These are phyloP conservation scores for Machaerirhynchus nigripectus DNA, from an alignment of 2,113 vertebrate genomes.

Conservation along the genomic window DNA sequence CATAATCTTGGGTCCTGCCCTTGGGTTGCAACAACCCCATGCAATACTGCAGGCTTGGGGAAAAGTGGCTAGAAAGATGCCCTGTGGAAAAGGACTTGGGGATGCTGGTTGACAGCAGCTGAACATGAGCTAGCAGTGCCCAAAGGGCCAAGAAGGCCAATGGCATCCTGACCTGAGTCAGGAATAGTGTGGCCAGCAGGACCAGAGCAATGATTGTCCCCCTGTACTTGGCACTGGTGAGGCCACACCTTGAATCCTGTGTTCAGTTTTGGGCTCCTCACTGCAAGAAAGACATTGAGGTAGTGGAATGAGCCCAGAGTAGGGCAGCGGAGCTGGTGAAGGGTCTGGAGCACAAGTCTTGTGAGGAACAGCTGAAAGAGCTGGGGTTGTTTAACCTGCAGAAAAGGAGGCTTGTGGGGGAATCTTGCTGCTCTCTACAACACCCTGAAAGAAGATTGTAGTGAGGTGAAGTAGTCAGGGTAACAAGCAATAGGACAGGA, in stretches of 20 bases:
- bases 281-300: background rate
- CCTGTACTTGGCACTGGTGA: background rate
- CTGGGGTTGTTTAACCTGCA: background rate
- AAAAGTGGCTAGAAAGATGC: background rate
- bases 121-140: background rate
- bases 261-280: background rate
- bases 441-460: background rate
- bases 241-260: too few relatives aligned
- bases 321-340: rapidly evolving
- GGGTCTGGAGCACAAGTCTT: background rate
- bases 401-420: background rate
- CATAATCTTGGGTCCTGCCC: background rate
- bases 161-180: background rate
- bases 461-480: background rate
- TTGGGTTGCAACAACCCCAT: background rate
- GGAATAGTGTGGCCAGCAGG: background rate
- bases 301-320: background rate
- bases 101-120: background rate
- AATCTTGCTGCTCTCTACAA: background rate
- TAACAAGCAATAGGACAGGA: background rate
- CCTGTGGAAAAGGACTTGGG: background rate
- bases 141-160: background rate
- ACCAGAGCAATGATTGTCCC: background rate
- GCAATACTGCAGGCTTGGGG: background rate
- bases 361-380: background rate